Evolutionary conservation across 2,113 vertebrate genomes (phyloP).

Genomic region (Sterrhoptilus dennistouni): DNA sequence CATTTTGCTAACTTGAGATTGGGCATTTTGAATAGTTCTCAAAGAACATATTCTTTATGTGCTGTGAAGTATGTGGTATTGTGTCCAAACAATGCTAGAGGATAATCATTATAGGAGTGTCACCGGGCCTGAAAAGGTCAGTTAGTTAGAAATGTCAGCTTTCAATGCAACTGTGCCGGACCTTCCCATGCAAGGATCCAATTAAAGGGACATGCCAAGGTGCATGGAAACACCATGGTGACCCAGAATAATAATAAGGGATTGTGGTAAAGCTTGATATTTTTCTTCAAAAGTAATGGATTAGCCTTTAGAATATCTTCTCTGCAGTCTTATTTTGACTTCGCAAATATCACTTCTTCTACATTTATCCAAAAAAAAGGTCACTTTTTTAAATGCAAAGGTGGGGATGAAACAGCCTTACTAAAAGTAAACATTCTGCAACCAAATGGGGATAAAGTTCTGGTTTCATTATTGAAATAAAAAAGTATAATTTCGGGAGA

Average conservation of each 20-base stretch:
- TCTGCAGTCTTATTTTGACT: constrained; percentile 64
- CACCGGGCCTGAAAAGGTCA: constrained; percentile 96
- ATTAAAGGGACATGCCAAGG: constrained; percentile 88
- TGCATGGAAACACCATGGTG: constrained; percentile 76
- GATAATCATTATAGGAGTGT: constrained; percentile 97
- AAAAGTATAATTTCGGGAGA: not conserved
- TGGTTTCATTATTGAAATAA: not conserved
- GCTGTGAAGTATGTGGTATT: constrained; percentile 82
- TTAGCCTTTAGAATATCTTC: constrained; percentile 61
- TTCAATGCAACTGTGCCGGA: constrained; percentile 91
- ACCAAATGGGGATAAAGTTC: not conserved
- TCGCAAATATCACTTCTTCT: constrained; percentile 62
- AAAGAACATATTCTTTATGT: constrained; percentile 76
- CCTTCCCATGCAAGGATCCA: constrained; percentile 89
- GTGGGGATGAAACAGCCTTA: not conserved
- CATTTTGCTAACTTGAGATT: constrained; percentile 82
- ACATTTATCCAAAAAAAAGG: constrained; percentile 46
- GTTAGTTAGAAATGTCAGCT: constrained; percentile 98
- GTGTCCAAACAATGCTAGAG: constrained; percentile 91
- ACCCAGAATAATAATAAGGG: constrained; percentile 76
- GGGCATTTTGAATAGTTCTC: constrained; percentile 85
- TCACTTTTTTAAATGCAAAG: constrained; percentile 23
- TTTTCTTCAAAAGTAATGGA: constrained; percentile 72
- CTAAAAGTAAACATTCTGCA: constrained; percentile 24
- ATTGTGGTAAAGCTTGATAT: constrained; percentile 57